Conservation (phyloP, 2,888 invertebrate species). For the Crioceris asparagi region DNA sequence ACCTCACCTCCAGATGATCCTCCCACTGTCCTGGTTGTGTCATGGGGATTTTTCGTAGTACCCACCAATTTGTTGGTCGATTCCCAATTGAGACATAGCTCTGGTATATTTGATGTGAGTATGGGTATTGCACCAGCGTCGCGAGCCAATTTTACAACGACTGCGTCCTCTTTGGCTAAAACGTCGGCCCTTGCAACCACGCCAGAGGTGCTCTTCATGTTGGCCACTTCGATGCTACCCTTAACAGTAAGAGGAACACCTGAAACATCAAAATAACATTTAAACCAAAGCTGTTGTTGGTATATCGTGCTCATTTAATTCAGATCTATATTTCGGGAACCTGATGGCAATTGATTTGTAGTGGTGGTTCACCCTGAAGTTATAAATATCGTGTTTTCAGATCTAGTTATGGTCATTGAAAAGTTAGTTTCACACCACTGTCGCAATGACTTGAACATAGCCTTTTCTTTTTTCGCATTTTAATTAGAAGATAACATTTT, state of each 20-base stretch:
- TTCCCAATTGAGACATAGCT: slow-evolving; percentile 83
- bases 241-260: slow-evolving; percentile 81
- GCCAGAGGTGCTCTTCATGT: slow-evolving; percentile 59
- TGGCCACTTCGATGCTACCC: slow-evolving; percentile 42
- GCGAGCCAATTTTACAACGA: slow-evolving; percentile 49
- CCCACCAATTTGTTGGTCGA: slow-evolving; percentile 70
- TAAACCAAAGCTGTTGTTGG: too few relatives aligned
- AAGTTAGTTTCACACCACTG: too few relatives aligned
- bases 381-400: too few relatives aligned
- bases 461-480: too few relatives aligned
- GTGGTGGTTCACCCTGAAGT: too few relatives aligned
- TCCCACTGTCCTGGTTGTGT: slow-evolving; percentile 60
- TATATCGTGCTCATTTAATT: too few relatives aligned
- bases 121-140: slow-evolving; percentile 63
- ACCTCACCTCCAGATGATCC: slow-evolving; percentile 89
- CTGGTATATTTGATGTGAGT: slow-evolving; percentile 76
- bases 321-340: too few relatives aligned
- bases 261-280: slow-evolving; percentile 41
- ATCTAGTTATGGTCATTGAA: too few relatives aligned
- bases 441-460: too few relatives aligned
- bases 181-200: slow-evolving; percentile 39
- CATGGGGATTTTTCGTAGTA: slow-evolving; percentile 73
- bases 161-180: slow-evolving; percentile 55
- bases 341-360: too few relatives aligned
- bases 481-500: too few relatives aligned